A percentile compares a stretch with the other conserved stretches of the same genome.
These are phyloP conservation scores for Eupithecia subfuscata DNA, from an alignment of 2,888 invertebrate genomes.

Conservation along the genomic window DNA sequence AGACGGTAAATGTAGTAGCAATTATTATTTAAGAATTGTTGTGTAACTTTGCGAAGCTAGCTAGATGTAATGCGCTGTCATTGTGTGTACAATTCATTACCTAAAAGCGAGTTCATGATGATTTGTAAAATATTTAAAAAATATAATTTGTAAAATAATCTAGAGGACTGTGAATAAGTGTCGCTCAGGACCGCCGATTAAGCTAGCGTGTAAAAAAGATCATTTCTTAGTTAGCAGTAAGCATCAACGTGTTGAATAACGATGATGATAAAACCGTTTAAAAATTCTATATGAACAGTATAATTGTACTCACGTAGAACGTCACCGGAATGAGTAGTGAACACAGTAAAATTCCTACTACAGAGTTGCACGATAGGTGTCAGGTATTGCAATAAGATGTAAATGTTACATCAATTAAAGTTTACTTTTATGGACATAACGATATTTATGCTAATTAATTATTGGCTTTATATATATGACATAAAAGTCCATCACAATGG, in stretches of 20 bases:
- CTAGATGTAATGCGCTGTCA: slow-evolving; percentile 40
- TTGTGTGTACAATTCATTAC: slow-evolving; percentile 21
- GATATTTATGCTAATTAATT: background rate
- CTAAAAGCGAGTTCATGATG: slow-evolving; percentile 16
- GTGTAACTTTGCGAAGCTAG: slow-evolving; percentile 51
- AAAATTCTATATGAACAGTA: background rate
- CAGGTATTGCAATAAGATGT: slow-evolving; percentile 33
- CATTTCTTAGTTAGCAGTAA: background rate
- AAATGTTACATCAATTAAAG: slow-evolving; percentile 25
- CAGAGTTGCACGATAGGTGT: slow-evolving; percentile 25
- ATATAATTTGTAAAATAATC: background rate
- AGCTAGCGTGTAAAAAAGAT: background rate
- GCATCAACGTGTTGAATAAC: background rate
- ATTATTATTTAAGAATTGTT: slow-evolving; percentile 55
- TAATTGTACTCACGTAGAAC: background rate
- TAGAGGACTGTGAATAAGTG: background rate
- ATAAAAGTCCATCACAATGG: background rate
- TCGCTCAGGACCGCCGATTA: background rate
- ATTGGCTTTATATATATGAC: background rate
- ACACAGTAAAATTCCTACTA: slow-evolving; percentile 23
- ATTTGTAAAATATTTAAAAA: too few relatives aligned
- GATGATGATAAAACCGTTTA: background rate
- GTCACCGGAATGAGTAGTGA: background rate
- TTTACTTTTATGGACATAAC: background rate
- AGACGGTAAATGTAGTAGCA: slow-evolving; percentile 54